These are phyloP conservation scores for Montifringilla adamsi DNA, from an alignment of 2,113 vertebrate genomes.

Conservation along the genomic window DNA sequence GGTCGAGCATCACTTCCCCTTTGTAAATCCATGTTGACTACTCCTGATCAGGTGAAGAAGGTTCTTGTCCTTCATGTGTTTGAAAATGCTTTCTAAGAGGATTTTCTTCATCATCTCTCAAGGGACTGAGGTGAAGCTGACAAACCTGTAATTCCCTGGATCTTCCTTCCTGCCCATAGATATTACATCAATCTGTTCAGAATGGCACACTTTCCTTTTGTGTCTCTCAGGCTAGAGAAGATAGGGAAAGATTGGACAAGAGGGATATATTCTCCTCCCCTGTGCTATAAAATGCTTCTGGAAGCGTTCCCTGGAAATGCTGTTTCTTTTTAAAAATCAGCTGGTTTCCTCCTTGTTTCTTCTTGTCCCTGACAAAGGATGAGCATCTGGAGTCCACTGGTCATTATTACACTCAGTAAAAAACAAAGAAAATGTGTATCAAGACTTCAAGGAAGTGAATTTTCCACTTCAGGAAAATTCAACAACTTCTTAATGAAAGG, in stretches of 20 bases:
- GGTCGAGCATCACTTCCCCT: not conserved
- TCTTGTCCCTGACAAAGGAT: not conserved
- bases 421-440: not conserved
- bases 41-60: not conserved
- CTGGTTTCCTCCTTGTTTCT: not conserved
- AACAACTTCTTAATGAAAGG: not conserved
- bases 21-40: not conserved
- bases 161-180: not conserved
- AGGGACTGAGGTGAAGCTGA: not conserved
- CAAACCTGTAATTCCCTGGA: not conserved
- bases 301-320: not conserved
- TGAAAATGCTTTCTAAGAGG: not conserved
- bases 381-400: not conserved
- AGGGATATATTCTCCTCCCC: not conserved
- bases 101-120: not conserved
- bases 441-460: not conserved
- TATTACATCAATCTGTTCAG: not conserved
- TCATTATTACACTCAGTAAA: not conserved
- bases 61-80: not conserved
- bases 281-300: not conserved
- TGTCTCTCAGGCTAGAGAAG: not conserved
- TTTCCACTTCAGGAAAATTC: not conserved
- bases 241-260: not conserved
- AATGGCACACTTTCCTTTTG: not conserved
- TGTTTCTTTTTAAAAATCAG: not conserved